Evolutionary conservation across 2,888 invertebrate genomes (phyloP).

Genomic region (Agrochola lychnidis): DNA sequence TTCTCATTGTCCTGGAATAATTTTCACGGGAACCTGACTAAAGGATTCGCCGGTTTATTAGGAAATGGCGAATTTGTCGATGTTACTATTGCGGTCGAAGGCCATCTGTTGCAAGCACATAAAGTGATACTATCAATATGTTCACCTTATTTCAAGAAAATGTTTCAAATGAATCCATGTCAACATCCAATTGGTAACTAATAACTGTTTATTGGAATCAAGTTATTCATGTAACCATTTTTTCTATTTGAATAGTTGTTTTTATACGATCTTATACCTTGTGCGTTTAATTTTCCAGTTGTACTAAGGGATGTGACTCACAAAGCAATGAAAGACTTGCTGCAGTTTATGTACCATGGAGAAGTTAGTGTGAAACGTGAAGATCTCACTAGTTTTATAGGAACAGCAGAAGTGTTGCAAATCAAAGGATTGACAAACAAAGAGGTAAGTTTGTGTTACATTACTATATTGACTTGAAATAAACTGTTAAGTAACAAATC

Average conservation of each 20-base stretch:
- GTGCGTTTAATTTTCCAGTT: conserved; percentile 83
- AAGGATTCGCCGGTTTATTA: conserved; percentile 91
- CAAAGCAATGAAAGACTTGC: conserved; percentile 93
- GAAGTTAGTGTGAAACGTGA: conserved; percentile 94
- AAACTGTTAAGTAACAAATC: neutral
- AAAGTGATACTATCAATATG: conserved; percentile 93
- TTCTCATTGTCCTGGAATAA: conserved; percentile 94
- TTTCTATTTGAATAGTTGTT: neutral
- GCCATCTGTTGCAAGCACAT: conserved; percentile 92
- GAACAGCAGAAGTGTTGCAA: conserved; percentile 93
- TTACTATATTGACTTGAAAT: neutral
- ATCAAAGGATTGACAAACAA: conserved; percentile 93
- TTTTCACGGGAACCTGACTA: conserved; percentile 93
- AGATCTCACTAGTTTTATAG: conserved; percentile 93
- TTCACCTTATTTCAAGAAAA: conserved; percentile 93
- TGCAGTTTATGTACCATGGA: conserved; percentile 94
- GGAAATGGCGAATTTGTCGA: conserved; percentile 91
- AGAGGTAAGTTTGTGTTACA: conserved; percentile 77
- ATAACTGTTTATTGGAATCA: conserved; percentile 33
- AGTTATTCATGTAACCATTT: conserved; percentile 31
- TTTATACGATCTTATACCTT: conserved; percentile 3
- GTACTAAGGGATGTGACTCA: conserved; percentile 93
- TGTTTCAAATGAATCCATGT: conserved; percentile 92
- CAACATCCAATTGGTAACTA: conserved; percentile 92
- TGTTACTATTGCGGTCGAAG: conserved; percentile 92